Conservation (phyloP, 2,113 vertebrate genomes). For the Protobothrops mucrosquamatus region DNA sequence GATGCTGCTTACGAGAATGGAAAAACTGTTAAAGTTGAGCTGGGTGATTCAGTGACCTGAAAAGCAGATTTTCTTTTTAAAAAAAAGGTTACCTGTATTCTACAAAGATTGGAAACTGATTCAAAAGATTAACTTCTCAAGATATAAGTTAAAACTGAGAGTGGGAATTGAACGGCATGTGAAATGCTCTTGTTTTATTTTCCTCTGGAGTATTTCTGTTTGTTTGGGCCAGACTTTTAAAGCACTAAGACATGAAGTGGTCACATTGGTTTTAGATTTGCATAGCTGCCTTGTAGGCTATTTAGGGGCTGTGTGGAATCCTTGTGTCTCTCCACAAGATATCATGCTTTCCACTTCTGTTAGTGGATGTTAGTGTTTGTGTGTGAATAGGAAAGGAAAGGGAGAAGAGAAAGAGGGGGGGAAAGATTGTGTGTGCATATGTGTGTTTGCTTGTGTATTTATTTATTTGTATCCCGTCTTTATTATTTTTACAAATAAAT, state of each 20-base stretch:
- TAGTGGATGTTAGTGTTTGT: not conserved
- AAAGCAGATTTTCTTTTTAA: not conserved
- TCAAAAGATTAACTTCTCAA: not conserved
- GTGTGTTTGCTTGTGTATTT: no score
- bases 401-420: no score
- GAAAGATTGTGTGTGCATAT: not conserved
- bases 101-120: fast-evolving
- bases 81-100: not conserved
- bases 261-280: not conserved
- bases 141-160: not conserved
- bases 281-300: not conserved
- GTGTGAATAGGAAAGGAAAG: not conserved
- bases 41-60: not conserved
- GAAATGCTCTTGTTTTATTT: not conserved
- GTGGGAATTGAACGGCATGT: not conserved
- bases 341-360: not conserved
- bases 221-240: not conserved
- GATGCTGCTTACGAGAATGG: not conserved
- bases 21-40: conserved; percentile 4
- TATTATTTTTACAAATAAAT: not conserved
- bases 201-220: not conserved
- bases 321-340: no score
- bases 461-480: no score
- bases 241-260: conserved; percentile 8
- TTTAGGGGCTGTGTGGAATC: not conserved